phyloP scores from a whole-genome alignment of 2,888 invertebrate genomes.

The Andrena marginata region DNA sequence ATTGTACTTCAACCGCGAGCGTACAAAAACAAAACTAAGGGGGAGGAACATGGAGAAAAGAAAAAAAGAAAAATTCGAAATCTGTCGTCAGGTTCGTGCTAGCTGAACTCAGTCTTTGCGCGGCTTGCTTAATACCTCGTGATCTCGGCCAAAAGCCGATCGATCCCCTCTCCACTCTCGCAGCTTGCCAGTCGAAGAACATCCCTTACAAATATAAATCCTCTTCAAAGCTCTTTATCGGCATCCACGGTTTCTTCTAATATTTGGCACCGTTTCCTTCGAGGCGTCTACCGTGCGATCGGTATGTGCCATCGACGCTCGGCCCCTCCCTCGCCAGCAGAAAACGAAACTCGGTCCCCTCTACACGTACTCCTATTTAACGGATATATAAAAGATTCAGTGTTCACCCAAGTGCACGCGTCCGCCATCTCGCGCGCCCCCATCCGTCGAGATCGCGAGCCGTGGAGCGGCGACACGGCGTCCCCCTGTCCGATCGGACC shows the following conservation, averaged over 20 bases:
- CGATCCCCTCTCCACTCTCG: neutral
- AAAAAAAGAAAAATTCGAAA: neutral
- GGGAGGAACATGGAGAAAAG: no score
- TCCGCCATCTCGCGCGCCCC: no score
- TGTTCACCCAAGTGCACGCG: neutral
- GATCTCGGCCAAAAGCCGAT: slow-evolving; percentile 11
- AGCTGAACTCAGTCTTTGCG: slow-evolving; percentile 6
- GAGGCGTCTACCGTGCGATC: neutral
- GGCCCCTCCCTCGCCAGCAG: neutral
- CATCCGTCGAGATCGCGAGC: no score
- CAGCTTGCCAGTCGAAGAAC: neutral
- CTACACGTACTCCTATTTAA: slow-evolving; percentile 3
- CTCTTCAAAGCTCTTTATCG: slow-evolving; percentile 12
- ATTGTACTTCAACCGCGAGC: neutral
- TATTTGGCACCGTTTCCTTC: slow-evolving; percentile 20
- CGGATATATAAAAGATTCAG: slow-evolving; percentile 6
- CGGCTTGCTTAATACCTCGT: slow-evolving; percentile 14
- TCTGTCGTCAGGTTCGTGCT: neutral
- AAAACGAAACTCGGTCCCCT: slow-evolving; percentile 14
- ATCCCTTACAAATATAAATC: slow-evolving; percentile 19
- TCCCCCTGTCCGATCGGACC: neutral
- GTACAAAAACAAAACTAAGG: neutral
- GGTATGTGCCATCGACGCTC: neutral
- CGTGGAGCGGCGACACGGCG: neutral
- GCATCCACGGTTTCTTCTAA: slow-evolving; percentile 12